Base-by-base conservation (phyloP, 1,140 invertebrate species). In the Drosophila mayri region DNA sequence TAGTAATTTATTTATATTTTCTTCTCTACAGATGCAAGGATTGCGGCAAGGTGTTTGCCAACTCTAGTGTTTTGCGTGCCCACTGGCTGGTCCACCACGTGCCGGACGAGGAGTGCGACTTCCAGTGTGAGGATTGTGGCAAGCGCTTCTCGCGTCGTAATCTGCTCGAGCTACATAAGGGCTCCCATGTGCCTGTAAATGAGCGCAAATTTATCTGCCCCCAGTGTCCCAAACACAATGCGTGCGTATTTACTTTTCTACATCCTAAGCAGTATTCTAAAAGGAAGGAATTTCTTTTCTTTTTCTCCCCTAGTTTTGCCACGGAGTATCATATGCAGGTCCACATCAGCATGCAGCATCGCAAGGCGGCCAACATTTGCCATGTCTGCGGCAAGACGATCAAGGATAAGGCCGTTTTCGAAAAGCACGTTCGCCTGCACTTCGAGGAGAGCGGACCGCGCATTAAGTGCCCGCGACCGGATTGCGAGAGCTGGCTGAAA, bases 361-460 rank as follows among this genome's bases (percentile, higher is more conserved):
- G 80, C 28, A 81, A 79, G 35, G 91, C 82, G 22, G 73, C 82
- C 3, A 90, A 92, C 57, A 76, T 92, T 6, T 92, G 91, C 30
- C 90, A 92, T 79, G 91, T 92, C 14, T 92, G 91, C 47, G 91
- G 90, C 11, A 92, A 92, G 44, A 87, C 81, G 28, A 92, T 92
- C 32, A 83, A 90, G 35, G 90, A 90, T 32, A 92, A 92, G 52
- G 72, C 82, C 25, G 80, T 90, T n/a, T 92, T 92, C 37, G 91
- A 92, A 46, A 92, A 92, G 38, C 91, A 92, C 60, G 85, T 92
- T 10, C 88, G 91, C 11, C 67, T 87, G 61, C 91, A 92, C 52
- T 91, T 90, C 14, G 91, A 92, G 70, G 88, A 90, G 20, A 91
- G 86, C 41, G 91, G 88, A 2, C 91, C 88, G 0, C 85, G 85